phyloP scores from a whole-genome alignment of 2,888 invertebrate genomes.

The Heteromurus nitidus region DNA sequence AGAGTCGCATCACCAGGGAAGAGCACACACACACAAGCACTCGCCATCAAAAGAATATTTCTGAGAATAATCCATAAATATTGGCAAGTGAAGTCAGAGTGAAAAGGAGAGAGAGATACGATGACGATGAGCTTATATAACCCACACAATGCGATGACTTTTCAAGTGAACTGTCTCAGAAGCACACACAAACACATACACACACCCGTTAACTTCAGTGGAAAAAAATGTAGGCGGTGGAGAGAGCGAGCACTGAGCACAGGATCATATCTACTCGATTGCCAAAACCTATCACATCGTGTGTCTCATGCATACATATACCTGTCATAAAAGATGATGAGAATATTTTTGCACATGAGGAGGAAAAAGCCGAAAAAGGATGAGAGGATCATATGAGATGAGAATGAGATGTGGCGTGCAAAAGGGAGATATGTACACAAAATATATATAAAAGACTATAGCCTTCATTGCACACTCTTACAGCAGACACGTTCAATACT shows the following conservation, averaged over 20 bases:
- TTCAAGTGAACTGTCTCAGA: constrained; percentile 40
- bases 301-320: constrained; percentile 26
- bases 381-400: constrained; percentile 20
- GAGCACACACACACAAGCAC: no score
- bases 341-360: constrained; percentile 48
- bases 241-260: neutral
- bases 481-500: no score
- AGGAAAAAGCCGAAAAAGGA: constrained; percentile 35
- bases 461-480: neutral
- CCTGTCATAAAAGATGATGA: constrained; percentile 59
- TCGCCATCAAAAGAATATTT: neutral
- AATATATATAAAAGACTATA: no score
- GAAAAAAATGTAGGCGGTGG: neutral
- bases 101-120: constrained; percentile 15
- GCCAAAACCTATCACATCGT: constrained; percentile 38
- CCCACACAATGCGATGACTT: neutral
- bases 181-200: neutral
- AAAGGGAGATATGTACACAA: constrained; percentile 27
- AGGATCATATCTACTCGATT: constrained; percentile 30
- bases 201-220: neutral
- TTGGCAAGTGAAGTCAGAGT: constrained; percentile 21
- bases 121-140: neutral
- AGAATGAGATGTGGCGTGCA: constrained; percentile 25
- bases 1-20: constrained; percentile 3
- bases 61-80: constrained; percentile 46